Evolutionary conservation across 2,797 vertebrate species (phyloP), one percentile per base, ranked within the genome.

Genomic region (Morelia viridis): DNA sequence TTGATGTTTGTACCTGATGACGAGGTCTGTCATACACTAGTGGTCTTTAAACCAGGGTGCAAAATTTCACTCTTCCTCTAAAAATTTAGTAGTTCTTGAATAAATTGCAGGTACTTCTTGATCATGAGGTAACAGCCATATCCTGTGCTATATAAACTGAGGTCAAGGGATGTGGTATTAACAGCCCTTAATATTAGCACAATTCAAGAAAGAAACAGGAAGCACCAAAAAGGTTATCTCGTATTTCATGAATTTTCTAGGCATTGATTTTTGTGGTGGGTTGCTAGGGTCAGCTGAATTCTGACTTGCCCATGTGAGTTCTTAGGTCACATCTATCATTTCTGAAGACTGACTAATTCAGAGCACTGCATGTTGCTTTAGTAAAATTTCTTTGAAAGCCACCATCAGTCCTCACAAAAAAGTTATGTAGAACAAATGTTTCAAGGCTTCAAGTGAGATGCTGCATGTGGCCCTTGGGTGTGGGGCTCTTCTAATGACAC

Each of bases 1-100:
- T 94, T 85, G 94, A 95, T 88, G 88, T n/a, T 90, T 50, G 96
- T 93, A 96, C 94, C 96, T 96, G 96, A 96, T 95, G 96, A 94
- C 24, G 46, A 71, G 83, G 87, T 93, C 96, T 83, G 76, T 68
- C 89, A 93, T 95, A 97, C 97, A 98, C 96, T 86, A 1, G 92
- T 85, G 95, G 94, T 94, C 96, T 95, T 90, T 50, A 94, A 95
- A 92, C 53, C 87, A 89, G 90, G 76, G 88, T 68, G 68, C 24
- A 94, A 91, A 92, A 94, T 84, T 88, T 88, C 64, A 46, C 12
- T 89, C 89, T 68, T 87, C 88, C 62, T 83, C 71, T 88, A 61
- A 76, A 71, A 86, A 88, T 84, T 41, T 93, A 96, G 94, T 94
- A 95, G 96, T 96, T 85, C 24, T 93, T 57, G 89, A 94, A 90